Base-by-base conservation (phyloP, 2,113 vertebrate species). In the Hippocampus zosterae region DNA sequence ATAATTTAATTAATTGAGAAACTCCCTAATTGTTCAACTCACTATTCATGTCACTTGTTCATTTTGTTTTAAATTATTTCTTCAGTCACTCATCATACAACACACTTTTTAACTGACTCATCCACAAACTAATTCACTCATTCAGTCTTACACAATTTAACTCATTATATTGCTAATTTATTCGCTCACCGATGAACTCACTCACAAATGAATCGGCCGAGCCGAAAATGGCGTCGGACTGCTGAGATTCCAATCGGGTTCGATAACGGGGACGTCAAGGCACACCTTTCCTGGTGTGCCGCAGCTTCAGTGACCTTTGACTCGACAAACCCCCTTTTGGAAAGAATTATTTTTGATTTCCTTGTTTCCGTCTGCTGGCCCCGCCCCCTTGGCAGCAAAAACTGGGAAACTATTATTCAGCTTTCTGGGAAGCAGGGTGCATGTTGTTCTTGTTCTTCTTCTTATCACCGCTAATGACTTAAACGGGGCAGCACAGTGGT, bases 351-450 rank as follows among this genome's bases (percentile, higher is more conserved):
- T 79, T 77, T 71, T 72, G 67, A 66, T 63, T 61, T 76, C 71
- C 73, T 77, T 71, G 68, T 68, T 81, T 83, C 73, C 79, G 72
- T 81, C 15, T 85, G 73, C 72, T 12, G 2, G n/a, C 12, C 71
- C 69, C 56, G 1, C 65, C 77, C 81, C 44, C 60, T 57, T 37
- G 76, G 68, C 80, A 52, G 56, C 65, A 80, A 76, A 81, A 66
- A 56, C 71, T 56, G 74, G 59, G 76, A 79, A 69, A 61, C 81
- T 73, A 75, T 78, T 77, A 75, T 5, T 48, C 63, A 44, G 61
- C 63, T 83, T 83, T 82, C 75, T 76, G 71, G 78, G 81, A 84
- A 84, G 67, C 56, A 15, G 25, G 29, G 76, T 85, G 78, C 79
- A 25, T 70, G 75, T 72, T 67, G 66, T 63, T 59, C 33, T 25